Evolutionary conservation across 2,113 vertebrate species (phyloP).

Genomic region (Erythrocercus mccallii): DNA sequence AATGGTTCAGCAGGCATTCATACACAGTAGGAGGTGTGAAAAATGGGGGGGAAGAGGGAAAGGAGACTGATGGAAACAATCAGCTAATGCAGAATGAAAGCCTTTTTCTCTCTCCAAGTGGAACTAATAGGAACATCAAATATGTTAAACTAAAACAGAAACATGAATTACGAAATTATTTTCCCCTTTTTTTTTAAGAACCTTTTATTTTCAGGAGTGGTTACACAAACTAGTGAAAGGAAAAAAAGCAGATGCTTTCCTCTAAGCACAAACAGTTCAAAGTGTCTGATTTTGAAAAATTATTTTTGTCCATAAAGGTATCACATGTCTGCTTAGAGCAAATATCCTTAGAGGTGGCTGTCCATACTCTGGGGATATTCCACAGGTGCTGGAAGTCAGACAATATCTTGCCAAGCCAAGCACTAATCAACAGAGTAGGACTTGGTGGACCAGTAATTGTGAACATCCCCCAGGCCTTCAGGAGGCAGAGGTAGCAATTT

Average conservation of each 20-base stretch:
- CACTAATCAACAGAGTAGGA: not conserved
- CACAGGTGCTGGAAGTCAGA: not conserved
- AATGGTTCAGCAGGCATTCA: constrained; percentile 38
- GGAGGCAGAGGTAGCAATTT: not conserved
- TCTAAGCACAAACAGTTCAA: not conserved
- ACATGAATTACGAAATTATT: not conserved
- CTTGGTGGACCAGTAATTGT: not conserved
- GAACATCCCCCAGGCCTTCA: not conserved
- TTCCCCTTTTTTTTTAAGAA: not conserved
- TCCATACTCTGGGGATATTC: not conserved
- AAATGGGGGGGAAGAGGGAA: constrained; percentile 17
- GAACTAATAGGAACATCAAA: constrained; percentile 58
- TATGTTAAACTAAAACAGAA: constrained; percentile 50
- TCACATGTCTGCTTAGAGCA: not conserved
- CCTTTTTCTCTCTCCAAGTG: constrained; percentile 43
- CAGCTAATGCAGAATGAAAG: constrained; percentile 59
- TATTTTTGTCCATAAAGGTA: not conserved
- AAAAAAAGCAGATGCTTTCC: not conserved
- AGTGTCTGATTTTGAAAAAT: not conserved
- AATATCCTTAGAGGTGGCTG: not conserved
- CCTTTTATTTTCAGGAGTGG: not conserved
- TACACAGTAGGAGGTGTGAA: constrained; percentile 70
- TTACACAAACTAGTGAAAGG: not conserved
- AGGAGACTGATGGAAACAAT: constrained; percentile 61
- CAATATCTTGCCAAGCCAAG: not conserved